Base-by-base conservation (phyloP, 2,113 vertebrate species). In the Pomatorhinus ruficollis region DNA sequence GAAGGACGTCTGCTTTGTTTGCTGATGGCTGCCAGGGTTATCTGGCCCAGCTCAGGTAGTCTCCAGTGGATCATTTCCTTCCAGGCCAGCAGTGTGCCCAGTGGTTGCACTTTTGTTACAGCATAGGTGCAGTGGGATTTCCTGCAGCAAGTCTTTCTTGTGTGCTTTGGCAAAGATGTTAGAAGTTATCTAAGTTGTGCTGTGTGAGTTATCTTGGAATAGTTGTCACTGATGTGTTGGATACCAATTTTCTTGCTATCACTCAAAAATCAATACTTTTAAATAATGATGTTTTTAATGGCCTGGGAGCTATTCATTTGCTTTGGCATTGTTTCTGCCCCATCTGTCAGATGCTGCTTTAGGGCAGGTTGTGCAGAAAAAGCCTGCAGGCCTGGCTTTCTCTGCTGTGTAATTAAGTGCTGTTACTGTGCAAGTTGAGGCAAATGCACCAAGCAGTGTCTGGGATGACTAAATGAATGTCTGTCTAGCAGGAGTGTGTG, bases 381-480 rank as follows among this genome's bases (percentile, higher is more conserved):
- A 89, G 83, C 91, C 96, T 94, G 71, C 57, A 84, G 94, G 84
- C 71, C 76, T 90, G 83, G 56, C 54, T 95, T 93, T 50, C 84
- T 94, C 54, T 91, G 63, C 91, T 83, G 42, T 88, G 87, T 95
- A 95, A 96, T 96, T 94, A 93, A 89, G 79, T 92, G 20, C 40
- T 89, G 91, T 89, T 93, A 49, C 87, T 66, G 76, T 91, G 86
- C 96, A 97, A 93, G 97, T 93, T 70, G 79, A 95, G 93, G 68
- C 97, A 97, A 64, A 94, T 68, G 63, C 49, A 78, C 77, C 69
- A 47, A 77, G 89, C 74, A 60, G 21, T 2, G 39, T 69, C 75
- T 96, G 76, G 47, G 59, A 63, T 96, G 90, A 94, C 85, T 96
- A 79, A 92, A 81, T 44, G 25, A 69, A n/a, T 71, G 88, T 92